Conservation (phyloP, 1,140 invertebrate species). For the Aphis gossypii region DNA sequence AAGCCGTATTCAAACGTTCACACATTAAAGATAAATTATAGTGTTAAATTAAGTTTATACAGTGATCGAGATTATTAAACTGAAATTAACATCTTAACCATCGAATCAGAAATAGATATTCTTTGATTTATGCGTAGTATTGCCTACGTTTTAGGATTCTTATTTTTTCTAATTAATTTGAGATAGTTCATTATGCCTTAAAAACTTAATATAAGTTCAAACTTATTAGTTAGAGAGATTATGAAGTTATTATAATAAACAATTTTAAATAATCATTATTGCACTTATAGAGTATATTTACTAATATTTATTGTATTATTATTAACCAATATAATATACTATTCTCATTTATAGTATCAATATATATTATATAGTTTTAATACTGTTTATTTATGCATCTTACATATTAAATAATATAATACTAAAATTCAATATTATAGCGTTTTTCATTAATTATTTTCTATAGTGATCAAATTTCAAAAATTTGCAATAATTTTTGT, state of each 20-base stretch:
- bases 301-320: neutral
- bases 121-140: neutral
- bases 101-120: neutral
- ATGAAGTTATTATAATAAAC: conserved; percentile 1
- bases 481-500: neutral
- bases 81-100: neutral
- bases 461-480: neutral
- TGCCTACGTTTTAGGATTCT: neutral
- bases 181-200: neutral
- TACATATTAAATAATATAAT: too few species aligned
- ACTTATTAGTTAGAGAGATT: neutral
- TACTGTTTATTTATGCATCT: too few species aligned
- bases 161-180: neutral
- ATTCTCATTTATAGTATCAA: neutral
- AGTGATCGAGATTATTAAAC: neutral
- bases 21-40: neutral
- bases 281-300: neutral
- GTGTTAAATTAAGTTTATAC: neutral
- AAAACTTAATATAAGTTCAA: neutral
- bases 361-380: neutral
- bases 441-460: neutral
- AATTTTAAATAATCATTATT: neutral
- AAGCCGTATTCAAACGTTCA: neutral
- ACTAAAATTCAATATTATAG: neutral
- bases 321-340: neutral